A percentile compares a stretch with the other conserved stretches of the same genome.
Conservation (phyloP, 2,888 invertebrate genomes). For the Brenthis ino region DNA sequence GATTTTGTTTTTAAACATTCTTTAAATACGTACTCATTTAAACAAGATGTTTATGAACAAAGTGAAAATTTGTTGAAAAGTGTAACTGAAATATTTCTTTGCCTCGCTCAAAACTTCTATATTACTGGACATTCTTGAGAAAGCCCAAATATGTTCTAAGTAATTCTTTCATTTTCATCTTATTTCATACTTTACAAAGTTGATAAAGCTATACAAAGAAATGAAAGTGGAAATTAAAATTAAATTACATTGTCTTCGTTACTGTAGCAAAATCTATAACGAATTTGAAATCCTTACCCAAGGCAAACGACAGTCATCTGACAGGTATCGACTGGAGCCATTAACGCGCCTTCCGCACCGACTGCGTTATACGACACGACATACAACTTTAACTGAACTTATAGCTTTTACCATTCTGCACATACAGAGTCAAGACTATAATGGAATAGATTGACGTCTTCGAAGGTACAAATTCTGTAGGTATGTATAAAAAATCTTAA, state of each 20-base stretch:
- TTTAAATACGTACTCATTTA: slow-evolving; percentile 38
- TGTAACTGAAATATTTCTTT: slow-evolving; percentile 41
- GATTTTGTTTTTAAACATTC: slow-evolving; percentile 46
- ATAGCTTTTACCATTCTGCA: slow-evolving; percentile 12
- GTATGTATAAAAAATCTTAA: slow-evolving; percentile 6
- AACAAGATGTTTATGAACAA: slow-evolving; percentile 27
- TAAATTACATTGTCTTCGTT: background rate
- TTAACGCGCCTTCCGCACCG: slow-evolving; percentile 61
- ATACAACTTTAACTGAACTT: slow-evolving; percentile 32
- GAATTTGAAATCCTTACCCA: slow-evolving; percentile 49
- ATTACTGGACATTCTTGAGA: slow-evolving; percentile 38
- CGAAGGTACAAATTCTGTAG: background rate
- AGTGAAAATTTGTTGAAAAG: slow-evolving; percentile 35
- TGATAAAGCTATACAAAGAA: background rate
- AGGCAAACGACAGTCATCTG: slow-evolving; percentile 67
- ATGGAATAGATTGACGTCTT: background rate
- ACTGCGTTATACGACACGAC: slow-evolving; percentile 50
- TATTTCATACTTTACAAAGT: slow-evolving; percentile 16
- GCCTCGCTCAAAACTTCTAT: slow-evolving; percentile 38
- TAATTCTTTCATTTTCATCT: slow-evolving; percentile 22
- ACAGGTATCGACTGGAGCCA: slow-evolving; percentile 65
- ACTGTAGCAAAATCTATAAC: slow-evolving; percentile 42
- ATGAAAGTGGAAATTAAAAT: background rate
- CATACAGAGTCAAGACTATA: slow-evolving; percentile 17
- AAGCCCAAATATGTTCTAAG: slow-evolving; percentile 34